Evolutionary conservation across 2,113 vertebrate species (phyloP), one percentile per base, ranked within the genome.

Genomic region (Pao palembangensis): DNA sequence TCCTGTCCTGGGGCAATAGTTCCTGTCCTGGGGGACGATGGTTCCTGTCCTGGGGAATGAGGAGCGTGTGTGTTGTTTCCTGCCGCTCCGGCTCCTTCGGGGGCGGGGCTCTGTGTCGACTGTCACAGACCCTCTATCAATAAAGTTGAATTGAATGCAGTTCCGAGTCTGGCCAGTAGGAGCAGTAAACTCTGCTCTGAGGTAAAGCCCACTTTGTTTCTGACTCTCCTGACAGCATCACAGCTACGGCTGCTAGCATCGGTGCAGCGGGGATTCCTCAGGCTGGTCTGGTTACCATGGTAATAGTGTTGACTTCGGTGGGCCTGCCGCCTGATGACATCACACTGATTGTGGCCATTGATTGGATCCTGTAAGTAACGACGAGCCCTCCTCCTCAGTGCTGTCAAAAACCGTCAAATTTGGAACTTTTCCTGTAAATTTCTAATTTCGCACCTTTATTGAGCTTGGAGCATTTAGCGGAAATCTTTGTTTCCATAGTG

Each of bases 271-370:
- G 93, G 4, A 94, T 94, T 62, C 94, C 93, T 0, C 93, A 95
- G 80, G 93, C 94, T 0, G 93, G 93, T 0, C 92, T 96, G 0
- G 92, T 95, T 16, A 96, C 94, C 5, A 95, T 95, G 94, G 93
- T 94, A 74, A 95, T 94, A 0, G 93, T 96, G 17, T 84, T 95
- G 12, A 95, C 94, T 0, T 95, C 94, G 0, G 94, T 95, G 1
- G 94, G 94, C 31, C 83, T 95, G 72, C 94, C 93, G 0, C 91
- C 93, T 0, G 92, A 94, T 19, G 94, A 95, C 67, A 93, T 95
- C 88, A 94, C 93, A 0, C 91, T 95, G 49, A 95, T 94, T 15
- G 86, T 96, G 16, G 92, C 94, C 0, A 90, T 94, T 0, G 94
- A 95, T 55, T 96, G 93, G 94, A 91, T 94, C 61, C 85, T 95